phyloP scores from a whole-genome alignment of 2,113 vertebrate genomes.

The Brienomyrus brachyistius region DNA sequence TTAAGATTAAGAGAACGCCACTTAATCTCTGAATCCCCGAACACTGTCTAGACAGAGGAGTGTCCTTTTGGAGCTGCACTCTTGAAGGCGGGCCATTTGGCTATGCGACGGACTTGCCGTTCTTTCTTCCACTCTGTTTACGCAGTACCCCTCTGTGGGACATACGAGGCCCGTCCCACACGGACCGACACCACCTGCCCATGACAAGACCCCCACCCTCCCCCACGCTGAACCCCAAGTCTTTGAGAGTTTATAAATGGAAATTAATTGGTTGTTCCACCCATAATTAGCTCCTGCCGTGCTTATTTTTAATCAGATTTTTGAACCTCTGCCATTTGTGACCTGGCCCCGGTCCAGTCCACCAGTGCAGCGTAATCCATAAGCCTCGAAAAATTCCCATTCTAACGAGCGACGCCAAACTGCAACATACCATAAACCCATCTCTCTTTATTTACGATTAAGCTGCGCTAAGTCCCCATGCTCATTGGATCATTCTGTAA shows the following conservation, averaged over 20 bases:
- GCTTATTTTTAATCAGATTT: constrained; percentile 66
- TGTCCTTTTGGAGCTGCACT: neutral
- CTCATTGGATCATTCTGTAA: constrained; percentile 53
- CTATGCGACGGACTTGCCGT: constrained; percentile 20
- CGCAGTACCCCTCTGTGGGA: constrained; percentile 7
- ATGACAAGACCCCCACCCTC: constrained; percentile 21
- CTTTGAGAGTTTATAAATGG: constrained; percentile 61
- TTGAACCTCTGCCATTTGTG: constrained; percentile 53
- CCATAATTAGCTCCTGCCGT: constrained; percentile 64
- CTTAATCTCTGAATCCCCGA: neutral
- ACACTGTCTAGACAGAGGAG: neutral
- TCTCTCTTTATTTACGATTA: constrained; percentile 67
- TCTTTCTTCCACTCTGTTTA: constrained; percentile 18
- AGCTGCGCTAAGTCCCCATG: constrained; percentile 53
- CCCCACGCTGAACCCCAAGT: constrained; percentile 31
- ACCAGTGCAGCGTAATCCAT: constrained; percentile 44
- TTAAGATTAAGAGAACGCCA: neutral
- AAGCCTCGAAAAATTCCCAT: constrained; percentile 38
- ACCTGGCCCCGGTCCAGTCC: constrained; percentile 58
- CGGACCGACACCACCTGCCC: constrained; percentile 45
- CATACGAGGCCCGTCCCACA: constrained; percentile 44
- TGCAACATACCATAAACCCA: constrained; percentile 37
- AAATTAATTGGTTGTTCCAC: constrained; percentile 61
- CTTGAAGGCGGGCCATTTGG: neutral
- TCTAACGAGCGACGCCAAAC: constrained; percentile 31